phyloP scores from a whole-genome alignment of 2,113 vertebrate species.

The Chamaea fasciata region DNA sequence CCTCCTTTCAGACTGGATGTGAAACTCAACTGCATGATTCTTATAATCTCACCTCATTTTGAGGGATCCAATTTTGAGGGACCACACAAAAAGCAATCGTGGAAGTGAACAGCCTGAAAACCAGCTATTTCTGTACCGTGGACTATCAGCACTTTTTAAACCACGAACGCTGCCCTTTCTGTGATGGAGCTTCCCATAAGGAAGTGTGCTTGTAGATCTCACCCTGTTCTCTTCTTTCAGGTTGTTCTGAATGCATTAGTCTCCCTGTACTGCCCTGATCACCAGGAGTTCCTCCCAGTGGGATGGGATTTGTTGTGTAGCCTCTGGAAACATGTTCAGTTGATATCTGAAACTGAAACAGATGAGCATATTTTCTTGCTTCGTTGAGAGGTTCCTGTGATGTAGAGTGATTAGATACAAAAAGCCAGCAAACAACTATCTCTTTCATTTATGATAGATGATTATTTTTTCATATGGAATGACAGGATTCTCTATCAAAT shows the following conservation, averaged over 20 bases:
- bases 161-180: neutral
- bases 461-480: neutral
- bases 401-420: neutral
- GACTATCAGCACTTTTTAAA: neutral
- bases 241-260: neutral
- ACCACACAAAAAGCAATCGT: neutral
- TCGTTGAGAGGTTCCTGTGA: neutral
- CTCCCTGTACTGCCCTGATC: neutral
- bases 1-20: neutral
- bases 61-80: neutral
- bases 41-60: neutral
- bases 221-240: neutral
- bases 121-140: neutral
- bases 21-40: neutral
- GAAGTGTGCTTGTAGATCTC: neutral
- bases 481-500: neutral
- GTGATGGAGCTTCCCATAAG: neutral
- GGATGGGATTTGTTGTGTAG: neutral
- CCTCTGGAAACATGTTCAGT: neutral
- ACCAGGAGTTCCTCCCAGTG: accelerated
- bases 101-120: neutral
- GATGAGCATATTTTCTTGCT: neutral
- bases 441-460: neutral
- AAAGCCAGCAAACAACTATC: neutral
- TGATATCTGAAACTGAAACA: neutral